These are phyloP conservation scores for Melanotaenia duboulayi DNA, from an alignment of 2,113 vertebrate species.

Conservation along the genomic window DNA sequence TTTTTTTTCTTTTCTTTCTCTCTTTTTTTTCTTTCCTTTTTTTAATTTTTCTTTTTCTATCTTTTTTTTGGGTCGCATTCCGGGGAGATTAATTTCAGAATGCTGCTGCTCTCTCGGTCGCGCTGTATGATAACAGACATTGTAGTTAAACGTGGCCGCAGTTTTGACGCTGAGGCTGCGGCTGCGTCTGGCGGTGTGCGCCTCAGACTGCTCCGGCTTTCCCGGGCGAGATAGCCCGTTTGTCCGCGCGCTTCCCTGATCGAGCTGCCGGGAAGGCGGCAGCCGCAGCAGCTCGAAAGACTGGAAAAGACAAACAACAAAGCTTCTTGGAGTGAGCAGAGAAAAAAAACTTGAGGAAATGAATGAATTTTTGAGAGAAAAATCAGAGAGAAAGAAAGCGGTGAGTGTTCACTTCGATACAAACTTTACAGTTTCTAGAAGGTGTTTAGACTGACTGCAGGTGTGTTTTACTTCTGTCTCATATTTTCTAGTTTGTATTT, in stretches of 20 bases:
- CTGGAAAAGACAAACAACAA: conserved; percentile 68
- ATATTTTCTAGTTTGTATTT: not conserved
- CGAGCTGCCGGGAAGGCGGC: conserved; percentile 60
- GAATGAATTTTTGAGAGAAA: conserved; percentile 62
- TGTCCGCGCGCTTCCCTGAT: conserved; percentile 38
- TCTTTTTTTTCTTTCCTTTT: too few relatives aligned
- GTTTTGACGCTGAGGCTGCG: conserved; percentile 33
- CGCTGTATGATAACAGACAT: conserved; percentile 27
- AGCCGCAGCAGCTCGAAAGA: conserved; percentile 42
- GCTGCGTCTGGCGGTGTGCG: conserved; percentile 19
- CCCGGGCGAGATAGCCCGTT: conserved; percentile 16
- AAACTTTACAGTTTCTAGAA: conserved; percentile 22
- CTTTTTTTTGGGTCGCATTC: conserved; percentile 20
- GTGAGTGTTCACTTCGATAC: conserved; percentile 75
- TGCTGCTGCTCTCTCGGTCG: conserved; percentile 24
- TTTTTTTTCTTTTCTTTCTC: too few relatives aligned
- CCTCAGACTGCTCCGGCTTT: conserved; percentile 7
- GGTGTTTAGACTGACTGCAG: not conserved
- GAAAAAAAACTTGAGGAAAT: conserved; percentile 62
- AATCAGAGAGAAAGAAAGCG: conserved; percentile 54
- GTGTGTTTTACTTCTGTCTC: conserved; percentile 1
- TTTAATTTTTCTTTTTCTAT: too few relatives aligned
- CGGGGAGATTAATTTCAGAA: conserved; percentile 41
- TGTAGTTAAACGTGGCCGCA: conserved; percentile 39
- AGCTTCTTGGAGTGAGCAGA: conserved; percentile 60